A percentile compares a stretch with the other conserved stretches of the same genome.
Conservation (phyloP, 2,797 vertebrate species). For the Sternarchorhynchus goeldii region DNA sequence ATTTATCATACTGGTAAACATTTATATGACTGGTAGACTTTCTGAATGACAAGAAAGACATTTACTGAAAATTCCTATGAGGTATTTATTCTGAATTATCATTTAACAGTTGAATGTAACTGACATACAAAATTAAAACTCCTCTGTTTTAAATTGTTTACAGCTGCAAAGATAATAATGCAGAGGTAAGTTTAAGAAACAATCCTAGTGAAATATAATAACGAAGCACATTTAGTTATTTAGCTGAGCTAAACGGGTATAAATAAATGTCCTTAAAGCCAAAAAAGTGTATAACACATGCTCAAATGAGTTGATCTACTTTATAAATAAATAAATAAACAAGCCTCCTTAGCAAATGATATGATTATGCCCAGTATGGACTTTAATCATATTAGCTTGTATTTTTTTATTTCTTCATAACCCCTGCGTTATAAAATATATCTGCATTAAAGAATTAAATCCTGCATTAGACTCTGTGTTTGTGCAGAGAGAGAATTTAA, state of each 20-base stretch:
- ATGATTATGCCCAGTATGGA: neutral
- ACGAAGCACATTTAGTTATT: neutral
- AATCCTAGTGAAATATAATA: slow-evolving; percentile 3
- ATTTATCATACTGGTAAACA: slow-evolving; percentile 37
- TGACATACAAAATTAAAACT: slow-evolving; percentile 43
- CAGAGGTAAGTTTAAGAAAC: slow-evolving; percentile 2
- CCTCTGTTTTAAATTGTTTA: slow-evolving; percentile 17
- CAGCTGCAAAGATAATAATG: slow-evolving; percentile 18
- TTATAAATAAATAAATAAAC: slow-evolving; percentile 4
- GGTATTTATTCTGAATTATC: slow-evolving; percentile 24
- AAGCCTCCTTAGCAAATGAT: slow-evolving; percentile 4
- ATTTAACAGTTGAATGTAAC: slow-evolving; percentile 35
- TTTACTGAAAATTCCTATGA: slow-evolving; percentile 17
- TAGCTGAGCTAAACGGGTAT: neutral
- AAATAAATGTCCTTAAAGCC: slow-evolving; percentile 8
- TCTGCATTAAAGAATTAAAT: slow-evolving; percentile 12
- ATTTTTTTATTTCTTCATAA: slow-evolving; percentile 7
- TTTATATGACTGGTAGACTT: slow-evolving; percentile 27
- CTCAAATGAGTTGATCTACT: neutral
- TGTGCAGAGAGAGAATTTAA: slow-evolving; percentile 19
- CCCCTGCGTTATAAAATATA: slow-evolving; percentile 23
- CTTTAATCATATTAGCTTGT: neutral
- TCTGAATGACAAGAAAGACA: neutral
- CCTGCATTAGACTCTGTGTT: neutral
- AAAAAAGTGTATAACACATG: neutral